Conservation (phyloP, 2,888 invertebrate species). For the Tinea trinotella region DNA sequence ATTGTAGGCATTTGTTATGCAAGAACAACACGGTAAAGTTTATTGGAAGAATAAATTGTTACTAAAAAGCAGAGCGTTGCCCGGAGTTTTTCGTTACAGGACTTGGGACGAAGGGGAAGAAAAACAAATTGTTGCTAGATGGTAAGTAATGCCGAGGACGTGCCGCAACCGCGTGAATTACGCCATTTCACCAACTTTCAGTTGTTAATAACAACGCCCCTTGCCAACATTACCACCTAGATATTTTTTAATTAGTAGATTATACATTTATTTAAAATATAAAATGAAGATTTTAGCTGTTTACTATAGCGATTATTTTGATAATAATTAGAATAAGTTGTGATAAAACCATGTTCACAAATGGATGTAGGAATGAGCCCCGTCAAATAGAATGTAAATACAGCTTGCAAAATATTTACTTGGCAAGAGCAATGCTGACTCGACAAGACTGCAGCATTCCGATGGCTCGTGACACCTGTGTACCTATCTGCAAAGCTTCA, state of each 20-base stretch:
- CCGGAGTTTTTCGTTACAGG: conserved; percentile 48
- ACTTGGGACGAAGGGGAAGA: conserved; percentile 34
- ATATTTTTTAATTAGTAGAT: not conserved
- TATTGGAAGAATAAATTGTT: conserved; percentile 63
- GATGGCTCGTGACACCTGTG: conserved; percentile 10
- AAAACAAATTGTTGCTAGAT: conserved; percentile 64
- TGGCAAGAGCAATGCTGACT: conserved; percentile 7
- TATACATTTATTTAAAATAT: not conserved
- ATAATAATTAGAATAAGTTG: not conserved
- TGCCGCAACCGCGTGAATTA: conserved; percentile 29
- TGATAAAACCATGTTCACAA: not conserved
- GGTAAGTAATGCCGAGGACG: conserved; percentile 59
- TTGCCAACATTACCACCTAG: not conserved
- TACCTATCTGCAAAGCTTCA: not conserved
- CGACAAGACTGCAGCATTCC: not conserved
- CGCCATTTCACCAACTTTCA: conserved; percentile 4
- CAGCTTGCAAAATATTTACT: conserved; percentile 9
- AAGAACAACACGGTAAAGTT: conserved; percentile 56
- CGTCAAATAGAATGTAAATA: not conserved
- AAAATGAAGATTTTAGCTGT: not conserved
- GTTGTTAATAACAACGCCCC: not conserved
- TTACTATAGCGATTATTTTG: not conserved
- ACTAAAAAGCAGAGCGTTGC: conserved; percentile 58
- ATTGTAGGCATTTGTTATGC: conserved; percentile 53
- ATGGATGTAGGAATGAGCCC: not conserved